These are phyloP conservation scores for Pristionchus japonicus DNA, from an alignment of 2,888 invertebrate species.

Conservation along the genomic window DNA sequence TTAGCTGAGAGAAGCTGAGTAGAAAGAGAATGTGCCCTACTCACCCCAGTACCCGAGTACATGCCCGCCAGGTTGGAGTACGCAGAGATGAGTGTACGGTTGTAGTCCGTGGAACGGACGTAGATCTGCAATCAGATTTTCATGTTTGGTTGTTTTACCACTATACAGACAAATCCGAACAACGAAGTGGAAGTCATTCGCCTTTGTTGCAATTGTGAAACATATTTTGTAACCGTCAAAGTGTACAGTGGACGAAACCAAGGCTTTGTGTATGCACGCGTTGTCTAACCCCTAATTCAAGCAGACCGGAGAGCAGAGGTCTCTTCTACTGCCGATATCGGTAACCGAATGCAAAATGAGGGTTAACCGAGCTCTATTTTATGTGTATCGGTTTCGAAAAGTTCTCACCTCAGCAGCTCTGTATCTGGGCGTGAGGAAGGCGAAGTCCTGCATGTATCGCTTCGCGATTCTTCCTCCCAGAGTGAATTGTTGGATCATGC, in stretches of 20 bases:
- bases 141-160: neutral
- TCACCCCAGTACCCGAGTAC: conserved; percentile 72
- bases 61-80: conserved; percentile 87
- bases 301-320: too few relatives aligned
- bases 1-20: too few relatives aligned
- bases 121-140: conserved; percentile 61
- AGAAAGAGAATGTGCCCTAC: too few relatives aligned
- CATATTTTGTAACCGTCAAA: neutral
- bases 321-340: too few relatives aligned
- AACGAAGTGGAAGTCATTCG: too few relatives aligned
- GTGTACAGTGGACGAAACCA: too few relatives aligned
- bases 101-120: conserved; percentile 75
- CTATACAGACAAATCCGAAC: too few relatives aligned
- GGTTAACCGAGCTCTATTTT: too few relatives aligned
- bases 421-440: neutral
- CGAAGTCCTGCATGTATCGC: conserved; percentile 24
- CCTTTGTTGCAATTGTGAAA: neutral
- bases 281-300: too few relatives aligned
- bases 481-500: conserved; percentile 18
- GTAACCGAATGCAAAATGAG: too few relatives aligned
- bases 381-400: too few relatives aligned
- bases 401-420: neutral
- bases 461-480: neutral
- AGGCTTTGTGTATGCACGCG: too few relatives aligned
- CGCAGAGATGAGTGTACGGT: conserved; percentile 84